A percentile compares a stretch with the other conserved stretches of the same genome.
These are phyloP conservation scores for Torymus tubicola DNA, from an alignment of 2,888 invertebrate species.

Conservation along the genomic window DNA sequence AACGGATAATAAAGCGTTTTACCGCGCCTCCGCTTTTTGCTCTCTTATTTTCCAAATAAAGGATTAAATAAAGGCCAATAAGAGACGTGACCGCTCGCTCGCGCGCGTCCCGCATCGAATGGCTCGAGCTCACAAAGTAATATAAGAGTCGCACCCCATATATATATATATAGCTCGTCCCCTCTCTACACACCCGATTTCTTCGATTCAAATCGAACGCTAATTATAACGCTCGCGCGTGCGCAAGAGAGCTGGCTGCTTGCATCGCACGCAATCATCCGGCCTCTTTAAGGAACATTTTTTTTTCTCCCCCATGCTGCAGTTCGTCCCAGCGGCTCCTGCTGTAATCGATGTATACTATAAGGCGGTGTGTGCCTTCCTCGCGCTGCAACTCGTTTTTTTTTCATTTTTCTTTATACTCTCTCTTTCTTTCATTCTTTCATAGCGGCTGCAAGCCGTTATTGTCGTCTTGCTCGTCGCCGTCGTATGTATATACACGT, in stretches of 20 bases:
- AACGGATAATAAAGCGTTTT: constrained; percentile 23
- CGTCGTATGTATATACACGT: neutral
- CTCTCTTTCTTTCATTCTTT: neutral
- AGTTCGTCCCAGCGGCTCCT: neutral
- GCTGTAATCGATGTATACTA: constrained; percentile 38
- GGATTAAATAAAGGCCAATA: constrained; percentile 28
- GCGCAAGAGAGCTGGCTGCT: constrained; percentile 17
- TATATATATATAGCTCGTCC: neutral
- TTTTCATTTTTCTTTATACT: too few relatives aligned
- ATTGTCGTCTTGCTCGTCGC: constrained; percentile 35
- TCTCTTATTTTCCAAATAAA: constrained; percentile 40
- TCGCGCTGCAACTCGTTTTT: neutral
- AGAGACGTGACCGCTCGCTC: constrained; percentile 25
- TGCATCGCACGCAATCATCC: constrained; percentile 32
- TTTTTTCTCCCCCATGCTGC: neutral
- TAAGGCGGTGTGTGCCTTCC: constrained; percentile 31
- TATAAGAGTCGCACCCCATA: neutral
- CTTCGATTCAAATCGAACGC: constrained; percentile 52
- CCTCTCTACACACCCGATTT: constrained; percentile 31
- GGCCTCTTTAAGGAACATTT: constrained; percentile 40
- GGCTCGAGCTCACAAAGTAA: neutral
- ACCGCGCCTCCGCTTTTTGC: neutral
- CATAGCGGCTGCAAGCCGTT: constrained; percentile 3
- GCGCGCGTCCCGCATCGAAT: constrained; percentile 20
- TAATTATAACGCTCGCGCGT: constrained; percentile 47